Conservation (phyloP, 2,888 invertebrate genomes). For the Seladonia tumulorum region DNA sequence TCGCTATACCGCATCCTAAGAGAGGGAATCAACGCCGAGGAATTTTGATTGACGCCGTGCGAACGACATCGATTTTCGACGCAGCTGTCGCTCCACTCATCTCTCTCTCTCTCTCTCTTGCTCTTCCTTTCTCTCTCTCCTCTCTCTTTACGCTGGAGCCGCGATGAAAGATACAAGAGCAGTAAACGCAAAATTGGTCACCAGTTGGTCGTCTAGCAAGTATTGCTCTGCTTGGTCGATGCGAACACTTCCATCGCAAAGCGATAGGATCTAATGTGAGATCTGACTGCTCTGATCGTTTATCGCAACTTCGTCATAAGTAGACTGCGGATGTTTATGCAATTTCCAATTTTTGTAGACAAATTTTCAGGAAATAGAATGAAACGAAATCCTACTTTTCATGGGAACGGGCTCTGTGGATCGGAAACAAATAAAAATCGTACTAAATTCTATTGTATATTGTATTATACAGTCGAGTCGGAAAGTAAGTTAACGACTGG, state of each 20-base stretch:
- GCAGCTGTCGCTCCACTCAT: constrained; percentile 9
- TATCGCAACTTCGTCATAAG: neutral
- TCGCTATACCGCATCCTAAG: constrained; percentile 29
- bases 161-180: neutral
- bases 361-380: too few species aligned
- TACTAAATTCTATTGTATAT: too few species aligned
- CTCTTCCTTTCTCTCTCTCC: neutral
- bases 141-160: neutral
- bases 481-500: too few species aligned
- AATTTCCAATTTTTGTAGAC: too few species aligned
- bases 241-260: neutral
- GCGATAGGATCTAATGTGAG: neutral
- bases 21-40: constrained; percentile 28
- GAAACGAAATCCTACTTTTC: too few species aligned
- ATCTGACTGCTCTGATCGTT: neutral
- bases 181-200: neutral
- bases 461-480: too few species aligned
- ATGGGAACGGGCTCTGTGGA: too few species aligned
- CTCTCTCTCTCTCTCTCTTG: neutral
- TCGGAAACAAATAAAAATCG: too few species aligned
- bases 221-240: neutral
- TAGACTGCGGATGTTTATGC: too few species aligned
- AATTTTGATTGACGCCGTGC: constrained; percentile 44
- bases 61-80: constrained; percentile 46
- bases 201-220: neutral